phyloP scores from a whole-genome alignment of 92 coral and sea anemone genomes.

The Parazoanthus darwini region DNA sequence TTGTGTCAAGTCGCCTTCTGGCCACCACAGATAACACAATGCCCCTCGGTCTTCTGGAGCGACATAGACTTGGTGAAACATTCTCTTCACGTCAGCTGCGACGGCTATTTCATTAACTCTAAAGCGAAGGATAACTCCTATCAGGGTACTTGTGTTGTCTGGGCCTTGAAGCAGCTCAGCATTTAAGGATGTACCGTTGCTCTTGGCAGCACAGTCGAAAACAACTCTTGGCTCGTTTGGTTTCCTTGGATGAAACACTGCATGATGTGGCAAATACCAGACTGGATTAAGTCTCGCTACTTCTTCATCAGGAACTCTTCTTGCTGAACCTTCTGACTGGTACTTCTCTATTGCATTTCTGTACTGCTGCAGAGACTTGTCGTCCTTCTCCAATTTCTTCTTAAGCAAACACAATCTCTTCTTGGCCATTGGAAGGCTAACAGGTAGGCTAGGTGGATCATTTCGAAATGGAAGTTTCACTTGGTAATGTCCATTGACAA shows the following conservation, averaged over 20 bases:
- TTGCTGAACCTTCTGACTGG: slow-evolving; percentile 60
- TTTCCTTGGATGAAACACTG: slow-evolving; percentile 72
- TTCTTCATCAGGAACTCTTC: slow-evolving; percentile 56
- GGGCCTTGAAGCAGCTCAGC: slow-evolving; percentile 64
- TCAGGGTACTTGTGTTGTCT: slow-evolving; percentile 19
- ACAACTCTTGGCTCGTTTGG: slow-evolving; percentile 28
- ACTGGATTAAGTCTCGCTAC: slow-evolving; percentile 54
- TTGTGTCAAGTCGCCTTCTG: not conserved
- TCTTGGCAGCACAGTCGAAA: not conserved
- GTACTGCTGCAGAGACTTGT: slow-evolving; percentile 49
- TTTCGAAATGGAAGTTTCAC: slow-evolving; percentile 63
- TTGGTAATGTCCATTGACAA: slow-evolving; percentile 74
- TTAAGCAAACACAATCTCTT: slow-evolving; percentile 57
- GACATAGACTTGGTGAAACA: no score
- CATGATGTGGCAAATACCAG: slow-evolving; percentile 81
- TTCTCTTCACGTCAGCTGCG: slow-evolving; percentile 23
- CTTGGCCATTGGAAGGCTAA: slow-evolving; percentile 58
- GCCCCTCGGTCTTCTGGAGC: slow-evolving; percentile 28
- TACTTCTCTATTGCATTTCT: slow-evolving; percentile 65
- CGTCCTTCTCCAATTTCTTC: slow-evolving; percentile 68
- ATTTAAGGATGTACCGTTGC: slow-evolving; percentile 63
- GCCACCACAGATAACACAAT: slow-evolving; percentile 50
- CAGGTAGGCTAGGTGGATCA: slow-evolving; percentile 58
- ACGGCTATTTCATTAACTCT: slow-evolving; percentile 61
- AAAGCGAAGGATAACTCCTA: slow-evolving; percentile 64